Evolutionary conservation across 2,888 invertebrate genomes (phyloP), one percentile per base, ranked within the genome.

Genomic region (Polyploca ridens): DNA sequence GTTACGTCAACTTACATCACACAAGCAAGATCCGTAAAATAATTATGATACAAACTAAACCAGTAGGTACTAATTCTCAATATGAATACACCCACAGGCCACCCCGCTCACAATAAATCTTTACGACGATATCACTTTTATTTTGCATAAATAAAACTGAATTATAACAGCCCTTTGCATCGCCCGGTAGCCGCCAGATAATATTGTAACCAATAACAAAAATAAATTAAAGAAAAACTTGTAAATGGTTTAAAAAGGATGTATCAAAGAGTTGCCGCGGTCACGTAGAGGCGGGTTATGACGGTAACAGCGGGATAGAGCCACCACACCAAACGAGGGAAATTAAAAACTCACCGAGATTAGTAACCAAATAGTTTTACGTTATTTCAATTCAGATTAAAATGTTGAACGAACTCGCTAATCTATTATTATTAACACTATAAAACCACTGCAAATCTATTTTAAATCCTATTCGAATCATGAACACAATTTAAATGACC

Each of bases 111-210:
- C 82, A 80, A 91, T 93, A 93, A 92, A 93, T 93, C 93, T 88
- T 85, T 76, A 84, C 78, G 81, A 78, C 79, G 75, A 82, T 86
- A 87, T 88, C 86, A 88, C 84, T 89, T 90, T 91, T 89, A 91
- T 93, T 93, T 93, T 91, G 93, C 93, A 93, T 93, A 91, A 93
- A 93, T 91, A 92, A 93, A 91, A 91, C 88, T 85, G 89, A 93
- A 91, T 93, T 90, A 93, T 89, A 90, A 89, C 86, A 86, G 84
- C 88, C 90, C 90, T 90, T 90, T 90, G 86, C 82, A 82, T 81
- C 88, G 90, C 85, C 90, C 93, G 84, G 93, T 93, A 94, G 93
- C 93, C 91, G 92, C 85, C 89, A 78, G 88, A 89, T 90, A 87
- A 90, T 90, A 90, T 91, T 91, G 90, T 92, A 87, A 89, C 90